Evolutionary conservation across 1,140 invertebrate genomes (phyloP).

Genomic region (Aphelinus atriplicis): DNA sequence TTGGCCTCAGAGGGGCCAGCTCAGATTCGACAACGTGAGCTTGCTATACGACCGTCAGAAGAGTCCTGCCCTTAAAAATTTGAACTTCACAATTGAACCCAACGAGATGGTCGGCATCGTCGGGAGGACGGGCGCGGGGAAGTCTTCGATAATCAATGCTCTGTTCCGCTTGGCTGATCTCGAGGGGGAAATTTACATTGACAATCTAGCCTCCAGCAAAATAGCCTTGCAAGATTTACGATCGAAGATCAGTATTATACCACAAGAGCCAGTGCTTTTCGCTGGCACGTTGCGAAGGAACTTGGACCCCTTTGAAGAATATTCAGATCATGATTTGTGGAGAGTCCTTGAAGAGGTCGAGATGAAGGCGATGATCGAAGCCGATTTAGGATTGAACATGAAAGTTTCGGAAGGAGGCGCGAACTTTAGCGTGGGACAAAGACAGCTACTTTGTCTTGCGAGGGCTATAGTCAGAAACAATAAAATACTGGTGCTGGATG

Average conservation of each 20-base stretch:
- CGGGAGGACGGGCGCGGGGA: conserved; percentile 85
- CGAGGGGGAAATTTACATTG: conserved; percentile 77
- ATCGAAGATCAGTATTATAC: conserved; percentile 86
- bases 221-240: conserved; percentile 76
- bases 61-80: conserved; percentile 41
- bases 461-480: conserved; percentile 83
- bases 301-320: conserved; percentile 84
- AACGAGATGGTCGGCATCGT: conserved; percentile 74
- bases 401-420: conserved; percentile 79
- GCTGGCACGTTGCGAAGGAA: conserved; percentile 83
- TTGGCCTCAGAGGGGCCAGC: conserved; percentile 78
- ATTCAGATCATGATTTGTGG: conserved; percentile 77
- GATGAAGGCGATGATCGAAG: conserved; percentile 68
- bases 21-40: conserved; percentile 73
- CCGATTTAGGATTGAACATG: conserved; percentile 73
- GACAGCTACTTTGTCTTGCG: conserved; percentile 82
- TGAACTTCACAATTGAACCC: conserved; percentile 59
- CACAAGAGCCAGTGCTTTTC: conserved; percentile 88
- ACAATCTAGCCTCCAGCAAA: conserved; percentile 71
- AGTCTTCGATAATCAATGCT: conserved; percentile 78
- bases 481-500: conserved; percentile 78
- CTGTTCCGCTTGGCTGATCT: conserved; percentile 78
- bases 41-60: conserved; percentile 66
- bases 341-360: conserved; percentile 77
- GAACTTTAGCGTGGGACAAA: conserved; percentile 85